Evolutionary conservation across 2,113 vertebrate genomes (phyloP).

Genomic region (Tringa solitaria): DNA sequence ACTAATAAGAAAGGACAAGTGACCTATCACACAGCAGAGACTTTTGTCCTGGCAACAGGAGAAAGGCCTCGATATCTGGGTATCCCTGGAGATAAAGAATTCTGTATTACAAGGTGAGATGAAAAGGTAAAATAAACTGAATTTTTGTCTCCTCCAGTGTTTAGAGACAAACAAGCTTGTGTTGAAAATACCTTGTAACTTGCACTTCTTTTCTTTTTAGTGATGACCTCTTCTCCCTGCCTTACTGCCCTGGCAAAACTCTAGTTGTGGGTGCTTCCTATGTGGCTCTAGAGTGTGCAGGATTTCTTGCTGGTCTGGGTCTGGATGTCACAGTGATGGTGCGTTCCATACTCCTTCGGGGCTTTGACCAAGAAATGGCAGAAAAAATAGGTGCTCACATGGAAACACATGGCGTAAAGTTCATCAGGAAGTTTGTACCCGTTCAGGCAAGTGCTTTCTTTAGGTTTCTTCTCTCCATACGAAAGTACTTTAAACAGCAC

Average conservation of each 20-base stretch:
- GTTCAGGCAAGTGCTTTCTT: constrained; percentile 73
- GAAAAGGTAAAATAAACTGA: neutral
- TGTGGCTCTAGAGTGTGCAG: constrained; percentile 93
- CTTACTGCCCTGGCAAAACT: constrained; percentile 92
- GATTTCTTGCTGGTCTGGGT: constrained; percentile 90
- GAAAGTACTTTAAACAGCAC: neutral
- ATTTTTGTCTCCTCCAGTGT: neutral
- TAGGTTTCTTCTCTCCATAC: neutral
- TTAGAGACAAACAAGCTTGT: neutral
- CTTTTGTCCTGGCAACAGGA: constrained; percentile 91
- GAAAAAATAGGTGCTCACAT: constrained; percentile 86
- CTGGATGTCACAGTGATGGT: constrained; percentile 94
- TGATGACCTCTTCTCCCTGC: constrained; percentile 93
- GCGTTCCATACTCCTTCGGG: constrained; percentile 90
- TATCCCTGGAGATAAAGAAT: constrained; percentile 90
- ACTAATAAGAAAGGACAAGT: constrained; percentile 90
- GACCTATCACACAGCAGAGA: constrained; percentile 84
- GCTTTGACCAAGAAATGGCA: constrained; percentile 97
- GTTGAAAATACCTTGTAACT: neutral
- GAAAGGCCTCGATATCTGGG: constrained; percentile 90
- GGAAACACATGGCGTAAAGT: constrained; percentile 88
- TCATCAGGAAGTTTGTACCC: constrained; percentile 87
- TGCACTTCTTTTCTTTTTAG: constrained; percentile 63
- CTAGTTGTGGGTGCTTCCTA: constrained; percentile 93
- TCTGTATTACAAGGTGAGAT: constrained; percentile 92